Conservation (phyloP, 2,797 vertebrate species). For the Thunnus albacares region DNA sequence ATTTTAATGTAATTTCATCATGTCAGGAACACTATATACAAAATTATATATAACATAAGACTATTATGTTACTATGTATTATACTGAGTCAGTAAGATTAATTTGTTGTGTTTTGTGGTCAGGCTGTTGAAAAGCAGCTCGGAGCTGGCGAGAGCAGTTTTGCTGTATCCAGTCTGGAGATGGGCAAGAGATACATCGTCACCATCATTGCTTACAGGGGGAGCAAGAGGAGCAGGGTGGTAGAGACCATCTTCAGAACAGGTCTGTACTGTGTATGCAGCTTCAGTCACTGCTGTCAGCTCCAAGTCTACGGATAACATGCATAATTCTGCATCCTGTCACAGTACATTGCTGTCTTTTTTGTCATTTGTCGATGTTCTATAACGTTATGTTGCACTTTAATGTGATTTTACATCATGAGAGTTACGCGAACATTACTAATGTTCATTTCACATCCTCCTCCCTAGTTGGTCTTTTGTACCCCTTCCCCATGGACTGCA, state of each 20-base stretch:
- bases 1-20: not conserved
- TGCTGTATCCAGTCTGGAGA: constrained; percentile 81
- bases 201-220: constrained; percentile 88
- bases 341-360: not conserved
- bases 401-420: not conserved
- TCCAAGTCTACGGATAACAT: not conserved
- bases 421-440: constrained; percentile 1
- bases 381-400: not conserved
- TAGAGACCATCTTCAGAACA: constrained; percentile 86
- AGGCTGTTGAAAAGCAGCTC: constrained; percentile 84
- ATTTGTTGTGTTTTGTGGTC: constrained; percentile 34
- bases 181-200: constrained; percentile 83
- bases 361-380: not conserved
- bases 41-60: not conserved
- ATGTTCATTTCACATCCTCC: not conserved
- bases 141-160: constrained; percentile 76
- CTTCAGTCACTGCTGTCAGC: not conserved
- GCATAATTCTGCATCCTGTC: not conserved
- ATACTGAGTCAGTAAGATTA: not conserved
- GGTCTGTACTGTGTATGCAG: constrained; percentile 70
- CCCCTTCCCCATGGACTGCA: constrained; percentile 88
- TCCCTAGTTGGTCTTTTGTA: constrained; percentile 82
- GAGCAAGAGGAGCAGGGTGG: constrained; percentile 83
- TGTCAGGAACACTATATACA: no score
- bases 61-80: not conserved